Percentiles rank a stretch among this genome's conserved stretches.
phyloP scores from a whole-genome alignment of 2,113 vertebrate species.

The Motacilla tschutschensis region DNA sequence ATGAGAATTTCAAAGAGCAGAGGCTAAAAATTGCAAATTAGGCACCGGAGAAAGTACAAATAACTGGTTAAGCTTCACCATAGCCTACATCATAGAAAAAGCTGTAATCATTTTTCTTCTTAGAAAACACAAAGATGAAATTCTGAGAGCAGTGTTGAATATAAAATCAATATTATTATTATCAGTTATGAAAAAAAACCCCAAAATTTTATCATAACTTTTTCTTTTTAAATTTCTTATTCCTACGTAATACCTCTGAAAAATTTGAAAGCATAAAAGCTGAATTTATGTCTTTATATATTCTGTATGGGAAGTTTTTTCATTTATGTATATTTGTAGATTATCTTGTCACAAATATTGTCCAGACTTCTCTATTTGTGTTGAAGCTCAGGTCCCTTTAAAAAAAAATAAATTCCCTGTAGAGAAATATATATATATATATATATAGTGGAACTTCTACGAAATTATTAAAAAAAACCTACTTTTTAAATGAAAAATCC shows the following conservation, averaged over 20 bases:
- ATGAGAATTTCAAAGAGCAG: background rate
- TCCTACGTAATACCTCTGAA: background rate
- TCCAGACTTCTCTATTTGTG: background rate
- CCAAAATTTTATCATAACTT: background rate
- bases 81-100: background rate
- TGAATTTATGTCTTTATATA: background rate
- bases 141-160: background rate
- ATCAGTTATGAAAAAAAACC: background rate
- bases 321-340: background rate
- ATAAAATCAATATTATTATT: background rate
- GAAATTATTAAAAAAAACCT: background rate
- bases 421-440: background rate
- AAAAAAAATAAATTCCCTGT: background rate
- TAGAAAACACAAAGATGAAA: background rate
- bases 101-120: background rate
- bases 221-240: background rate
- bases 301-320: fast-evolving
- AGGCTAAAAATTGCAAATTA: background rate
- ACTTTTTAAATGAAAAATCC: background rate
- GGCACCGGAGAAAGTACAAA: background rate
- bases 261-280: background rate
- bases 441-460: background rate
- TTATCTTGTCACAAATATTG: background rate
- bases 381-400: background rate
- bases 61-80: background rate